phyloP scores from a whole-genome alignment of 1,140 invertebrate species.

The Drosophila saltans region DNA sequence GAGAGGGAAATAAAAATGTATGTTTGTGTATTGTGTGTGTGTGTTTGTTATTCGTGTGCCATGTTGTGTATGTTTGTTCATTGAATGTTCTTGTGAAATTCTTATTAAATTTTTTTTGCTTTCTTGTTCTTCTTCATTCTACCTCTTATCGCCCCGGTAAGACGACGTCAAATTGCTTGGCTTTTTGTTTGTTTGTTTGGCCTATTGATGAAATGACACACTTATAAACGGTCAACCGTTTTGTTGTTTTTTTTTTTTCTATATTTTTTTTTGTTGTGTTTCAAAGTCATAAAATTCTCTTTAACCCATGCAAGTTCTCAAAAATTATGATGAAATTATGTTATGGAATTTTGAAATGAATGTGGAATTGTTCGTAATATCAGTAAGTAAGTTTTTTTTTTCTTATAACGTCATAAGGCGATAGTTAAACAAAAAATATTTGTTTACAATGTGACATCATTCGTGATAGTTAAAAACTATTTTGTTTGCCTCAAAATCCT shows the following conservation, averaged over 20 bases:
- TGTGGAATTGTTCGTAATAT: no score
- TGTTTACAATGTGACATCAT: no score
- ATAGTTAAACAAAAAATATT: no score
- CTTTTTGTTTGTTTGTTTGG: neutral
- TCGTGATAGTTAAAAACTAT: no score
- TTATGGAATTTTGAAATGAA: no score
- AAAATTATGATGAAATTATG: no score
- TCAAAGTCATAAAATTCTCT: no score
- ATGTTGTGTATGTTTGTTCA: constrained; percentile 8
- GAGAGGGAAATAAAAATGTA: neutral
- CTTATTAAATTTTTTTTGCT: neutral
- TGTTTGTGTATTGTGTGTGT: no score
- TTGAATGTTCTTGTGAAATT: constrained; percentile 13
- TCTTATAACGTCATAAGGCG: no score
- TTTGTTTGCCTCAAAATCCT: no score
- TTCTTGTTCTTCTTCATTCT: neutral
- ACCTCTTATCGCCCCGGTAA: neutral
- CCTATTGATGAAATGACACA: constrained; percentile 2
- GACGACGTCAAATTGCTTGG: neutral
- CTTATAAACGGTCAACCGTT: neutral
- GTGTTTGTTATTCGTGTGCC: neutral
- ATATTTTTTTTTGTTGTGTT: neutral
- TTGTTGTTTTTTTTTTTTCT: neutral
- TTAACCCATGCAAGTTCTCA: no score
- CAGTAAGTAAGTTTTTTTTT: no score